Percentiles rank a stretch among this genome's conserved stretches.
These are phyloP conservation scores for Clanis bilineata DNA, from an alignment of 2,888 invertebrate genomes.

Conservation along the genomic window DNA sequence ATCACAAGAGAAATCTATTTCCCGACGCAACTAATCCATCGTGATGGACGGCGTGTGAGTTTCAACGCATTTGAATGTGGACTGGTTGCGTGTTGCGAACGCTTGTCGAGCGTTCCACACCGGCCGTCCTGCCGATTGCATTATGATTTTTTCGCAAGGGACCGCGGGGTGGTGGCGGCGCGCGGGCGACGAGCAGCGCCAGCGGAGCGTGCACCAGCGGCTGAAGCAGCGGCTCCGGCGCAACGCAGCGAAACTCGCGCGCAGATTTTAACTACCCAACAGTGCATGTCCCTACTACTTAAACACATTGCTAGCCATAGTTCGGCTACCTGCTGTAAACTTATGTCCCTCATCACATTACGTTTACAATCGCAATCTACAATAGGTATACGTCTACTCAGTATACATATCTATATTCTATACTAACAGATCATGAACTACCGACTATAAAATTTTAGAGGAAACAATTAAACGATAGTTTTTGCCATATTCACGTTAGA, in stretches of 20 bases:
- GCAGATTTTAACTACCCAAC: conserved; percentile 24
- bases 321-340: neutral
- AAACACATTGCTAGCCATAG: neutral
- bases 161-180: conserved; percentile 66
- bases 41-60: conserved; percentile 80
- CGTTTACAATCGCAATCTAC: neutral
- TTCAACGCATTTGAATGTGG: conserved; percentile 78
- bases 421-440: neutral
- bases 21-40: conserved; percentile 75
- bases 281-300: neutral
- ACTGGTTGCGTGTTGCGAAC: conserved; percentile 76
- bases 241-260: conserved; percentile 67
- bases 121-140: conserved; percentile 80
- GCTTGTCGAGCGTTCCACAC: conserved; percentile 76
- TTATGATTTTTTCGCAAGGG: conserved; percentile 82
- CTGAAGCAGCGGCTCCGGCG: conserved; percentile 61
- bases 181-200: conserved; percentile 58
- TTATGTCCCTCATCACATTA: neutral
- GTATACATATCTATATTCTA: neutral
- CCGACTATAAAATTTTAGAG: neutral
- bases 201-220: conserved; percentile 77
- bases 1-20: conserved; percentile 72
- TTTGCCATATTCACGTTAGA: neutral
- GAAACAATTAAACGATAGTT: neutral
- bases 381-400: neutral